Evolutionary conservation across 2,888 invertebrate species (phyloP).

Genomic region (Synergus laeviventris): DNA sequence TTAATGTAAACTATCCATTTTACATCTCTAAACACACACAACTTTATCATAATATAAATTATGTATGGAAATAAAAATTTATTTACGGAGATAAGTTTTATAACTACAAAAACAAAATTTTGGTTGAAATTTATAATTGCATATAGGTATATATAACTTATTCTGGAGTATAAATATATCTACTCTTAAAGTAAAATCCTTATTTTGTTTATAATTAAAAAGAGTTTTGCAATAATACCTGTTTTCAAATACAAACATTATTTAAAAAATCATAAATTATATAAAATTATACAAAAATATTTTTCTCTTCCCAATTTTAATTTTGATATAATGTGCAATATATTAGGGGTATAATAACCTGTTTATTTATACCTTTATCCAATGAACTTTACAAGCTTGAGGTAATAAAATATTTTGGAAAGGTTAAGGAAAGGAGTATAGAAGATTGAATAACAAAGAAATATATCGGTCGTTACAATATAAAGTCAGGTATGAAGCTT

Average conservation of each 20-base stretch:
- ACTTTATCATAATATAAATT: background rate
- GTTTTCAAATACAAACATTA: background rate
- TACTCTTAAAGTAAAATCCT: background rate
- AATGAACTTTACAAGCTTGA: too few relatives aligned
- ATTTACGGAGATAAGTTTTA: conserved; percentile 11
- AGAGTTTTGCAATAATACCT: background rate
- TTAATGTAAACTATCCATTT: background rate
- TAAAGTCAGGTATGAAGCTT: too few relatives aligned
- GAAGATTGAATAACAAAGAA: too few relatives aligned
- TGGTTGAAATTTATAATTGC: background rate
- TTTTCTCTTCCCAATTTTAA: too few relatives aligned
- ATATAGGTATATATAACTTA: background rate
- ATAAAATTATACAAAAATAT: too few relatives aligned
- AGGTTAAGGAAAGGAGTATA: background rate
- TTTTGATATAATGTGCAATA: too few relatives aligned
- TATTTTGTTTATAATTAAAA: background rate
- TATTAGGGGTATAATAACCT: too few relatives aligned
- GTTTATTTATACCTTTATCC: too few relatives aligned
- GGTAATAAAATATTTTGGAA: too few relatives aligned
- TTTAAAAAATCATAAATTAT: too few relatives aligned
- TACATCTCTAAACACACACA: background rate
- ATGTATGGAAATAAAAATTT: conserved; percentile 23
- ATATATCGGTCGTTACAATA: too few relatives aligned
- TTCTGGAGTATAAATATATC: background rate
- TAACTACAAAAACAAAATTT: background rate